These are phyloP conservation scores for Pelodiscus sinensis DNA, from an alignment of 2,113 vertebrate genomes.

Conservation along the genomic window DNA sequence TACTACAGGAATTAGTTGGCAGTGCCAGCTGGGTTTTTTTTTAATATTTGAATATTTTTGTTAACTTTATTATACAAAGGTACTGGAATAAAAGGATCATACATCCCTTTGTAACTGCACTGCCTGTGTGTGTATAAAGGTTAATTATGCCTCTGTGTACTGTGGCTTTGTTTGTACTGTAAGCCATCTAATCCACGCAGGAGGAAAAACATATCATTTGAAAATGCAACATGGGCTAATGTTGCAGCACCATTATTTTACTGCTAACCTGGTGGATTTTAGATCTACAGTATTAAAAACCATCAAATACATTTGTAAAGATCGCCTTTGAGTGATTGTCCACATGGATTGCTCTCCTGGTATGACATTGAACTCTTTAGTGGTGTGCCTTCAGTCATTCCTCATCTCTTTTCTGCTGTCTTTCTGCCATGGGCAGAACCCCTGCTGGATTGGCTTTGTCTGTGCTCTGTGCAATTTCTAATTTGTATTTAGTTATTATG, in stretches of 20 bases:
- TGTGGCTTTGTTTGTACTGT: conserved; percentile 74
- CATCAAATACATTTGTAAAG: conserved; percentile 22
- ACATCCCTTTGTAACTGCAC: conserved; percentile 74
- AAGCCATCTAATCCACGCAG: conserved; percentile 66
- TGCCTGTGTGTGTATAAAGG: conserved; percentile 63
- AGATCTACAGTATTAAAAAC: conserved; percentile 55
- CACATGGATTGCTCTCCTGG: conserved; percentile 20
- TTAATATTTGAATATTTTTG: conserved; percentile 78
- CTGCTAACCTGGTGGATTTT: conserved; percentile 63
- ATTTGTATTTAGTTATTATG: too few species aligned
- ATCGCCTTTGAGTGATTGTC: conserved; percentile 1
- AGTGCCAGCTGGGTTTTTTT: conserved; percentile 77
- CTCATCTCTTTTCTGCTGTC: too few species aligned
- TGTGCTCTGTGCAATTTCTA: too few species aligned
- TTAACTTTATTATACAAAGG: conserved; percentile 84
- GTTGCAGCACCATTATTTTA: conserved; percentile 28
- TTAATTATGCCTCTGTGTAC: conserved; percentile 69
- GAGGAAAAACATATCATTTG: conserved; percentile 52
- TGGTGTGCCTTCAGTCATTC: too few species aligned
- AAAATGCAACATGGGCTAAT: conserved; percentile 9
- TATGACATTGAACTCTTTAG: background rate
- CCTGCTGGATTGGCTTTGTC: too few species aligned
- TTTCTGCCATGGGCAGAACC: too few species aligned
- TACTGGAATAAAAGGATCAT: conserved; percentile 80
- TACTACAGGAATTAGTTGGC: conserved; percentile 79